Conservation (phyloP, 1,140 invertebrate genomes). For the Cyclina sinensis region DNA sequence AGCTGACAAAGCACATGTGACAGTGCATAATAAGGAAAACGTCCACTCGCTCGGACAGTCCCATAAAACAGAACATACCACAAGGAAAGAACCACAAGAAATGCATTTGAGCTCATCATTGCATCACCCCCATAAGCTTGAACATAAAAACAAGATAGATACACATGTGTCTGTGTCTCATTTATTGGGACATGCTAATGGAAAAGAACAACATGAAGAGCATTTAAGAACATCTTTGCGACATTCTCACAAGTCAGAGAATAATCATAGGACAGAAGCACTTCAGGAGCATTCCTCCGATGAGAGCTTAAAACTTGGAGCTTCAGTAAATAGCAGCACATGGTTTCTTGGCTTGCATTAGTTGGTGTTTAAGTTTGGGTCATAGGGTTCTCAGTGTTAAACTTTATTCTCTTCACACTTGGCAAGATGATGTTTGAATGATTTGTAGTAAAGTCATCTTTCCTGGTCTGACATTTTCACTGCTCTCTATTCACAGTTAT, state of each 20-base stretch:
- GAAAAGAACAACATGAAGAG: not conserved
- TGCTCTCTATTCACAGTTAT: too few species aligned
- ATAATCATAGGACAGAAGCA: not conserved
- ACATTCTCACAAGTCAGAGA: not conserved
- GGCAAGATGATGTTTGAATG: too few species aligned
- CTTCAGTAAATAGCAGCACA: not conserved
- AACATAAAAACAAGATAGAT: too few species aligned
- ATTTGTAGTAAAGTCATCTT: too few species aligned
- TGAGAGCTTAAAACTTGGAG: not conserved
- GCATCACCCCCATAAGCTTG: not conserved
- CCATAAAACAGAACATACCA: not conserved
- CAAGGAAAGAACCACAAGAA: not conserved
- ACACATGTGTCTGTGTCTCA: not conserved
- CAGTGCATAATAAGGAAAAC: not conserved
- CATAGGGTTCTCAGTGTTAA: too few species aligned
- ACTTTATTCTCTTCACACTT: too few species aligned
- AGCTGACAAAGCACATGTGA: not conserved
- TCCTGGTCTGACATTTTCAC: too few species aligned
- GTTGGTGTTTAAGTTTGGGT: too few species aligned
- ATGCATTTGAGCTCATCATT: not conserved
- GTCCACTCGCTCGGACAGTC: not conserved
- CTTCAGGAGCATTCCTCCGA: not conserved
- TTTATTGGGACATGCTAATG: not conserved
- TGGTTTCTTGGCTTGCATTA: too few species aligned
- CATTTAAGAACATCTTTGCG: not conserved